Evolutionary conservation across 2,113 vertebrate species (phyloP), one percentile per base, ranked within the genome.

Genomic region (Camelus bactrianus): DNA sequence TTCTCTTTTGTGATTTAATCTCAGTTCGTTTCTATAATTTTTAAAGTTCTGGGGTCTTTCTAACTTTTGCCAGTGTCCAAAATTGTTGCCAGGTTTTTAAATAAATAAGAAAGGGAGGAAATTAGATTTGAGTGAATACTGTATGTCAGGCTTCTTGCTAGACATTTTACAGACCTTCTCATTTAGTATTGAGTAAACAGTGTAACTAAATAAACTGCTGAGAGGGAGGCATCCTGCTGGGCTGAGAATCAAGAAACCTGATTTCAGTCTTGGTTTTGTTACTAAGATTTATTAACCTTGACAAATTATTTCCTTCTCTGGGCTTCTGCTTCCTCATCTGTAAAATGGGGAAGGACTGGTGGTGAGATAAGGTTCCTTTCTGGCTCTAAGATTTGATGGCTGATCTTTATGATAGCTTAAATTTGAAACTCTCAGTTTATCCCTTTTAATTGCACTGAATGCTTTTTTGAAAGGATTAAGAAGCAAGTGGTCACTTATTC

Each of bases 21-120:
- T 95, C 26, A 92, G 13, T 84, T 94, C 32, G 28, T 95, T 87
- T 94, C 67, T 97, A 14, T 22, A 30, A 64, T 75, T 93, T 92
- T 64, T 58, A 69, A 94, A 56, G 62, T 75, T n/a, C 46, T 38
- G 2, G 1, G 8, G 20, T 9, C 56, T 69, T 76, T 30, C 28
- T 83, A 30, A 30, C 32, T n/a, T 94, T 80, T 93, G 77, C 58
- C 58, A 89, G 87, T 75, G 38, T 56, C 60, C 48, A 13, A 20
- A 50, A 60, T 89, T 85, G n/a, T 81, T 67, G 46, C 69, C 87
- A 62, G 62, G 16, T 56, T 86, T 35, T 91, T 60, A 76, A 52
- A 69, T 56, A 62, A 67, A 58, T 35, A 92, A 70, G 48, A 35
- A 72, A 15, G 35, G 30, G 15, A 46, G 46, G 79, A 69, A 82